These are phyloP conservation scores for Clarias fuscus DNA, from an alignment of 2,797 vertebrate genomes.

Conservation along the genomic window DNA sequence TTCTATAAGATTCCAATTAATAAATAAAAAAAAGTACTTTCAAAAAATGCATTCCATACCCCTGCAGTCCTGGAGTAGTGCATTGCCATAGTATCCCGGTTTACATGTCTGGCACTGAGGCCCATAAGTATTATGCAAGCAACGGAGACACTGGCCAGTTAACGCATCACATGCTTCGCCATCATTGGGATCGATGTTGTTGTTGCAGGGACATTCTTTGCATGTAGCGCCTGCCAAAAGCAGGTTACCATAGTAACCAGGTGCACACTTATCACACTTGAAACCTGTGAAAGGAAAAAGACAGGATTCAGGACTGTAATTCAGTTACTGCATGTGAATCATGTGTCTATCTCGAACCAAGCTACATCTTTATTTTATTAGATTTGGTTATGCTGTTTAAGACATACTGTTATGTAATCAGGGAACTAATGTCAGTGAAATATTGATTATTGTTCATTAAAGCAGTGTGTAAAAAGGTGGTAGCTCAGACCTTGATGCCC, in stretches of 20 bases:
- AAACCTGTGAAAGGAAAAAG: conserved; percentile 66
- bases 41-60: conserved; percentile 55
- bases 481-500: conserved; percentile 78
- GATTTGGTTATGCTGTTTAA: not conserved
- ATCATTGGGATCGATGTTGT: conserved; percentile 79
- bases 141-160: conserved; percentile 81
- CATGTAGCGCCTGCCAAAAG: conserved; percentile 63
- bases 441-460: not conserved
- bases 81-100: conserved; percentile 83
- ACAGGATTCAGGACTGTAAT: not conserved
- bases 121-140: conserved; percentile 82
- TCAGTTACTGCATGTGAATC: not conserved
- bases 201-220: conserved; percentile 78
- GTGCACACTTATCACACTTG: conserved; percentile 76
- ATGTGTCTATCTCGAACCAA: not conserved
- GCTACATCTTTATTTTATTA: not conserved
- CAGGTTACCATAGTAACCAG: conserved; percentile 80
- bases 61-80: conserved; percentile 79
- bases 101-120: conserved; percentile 80
- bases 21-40: not conserved
- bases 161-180: conserved; percentile 71
- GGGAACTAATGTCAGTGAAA: not conserved
- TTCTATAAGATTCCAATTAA: not conserved
- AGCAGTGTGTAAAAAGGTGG: not conserved
- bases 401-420: not conserved